Evolutionary conservation across 2,888 invertebrate species (phyloP).

Genomic region (Athrips mouffetella): DNA sequence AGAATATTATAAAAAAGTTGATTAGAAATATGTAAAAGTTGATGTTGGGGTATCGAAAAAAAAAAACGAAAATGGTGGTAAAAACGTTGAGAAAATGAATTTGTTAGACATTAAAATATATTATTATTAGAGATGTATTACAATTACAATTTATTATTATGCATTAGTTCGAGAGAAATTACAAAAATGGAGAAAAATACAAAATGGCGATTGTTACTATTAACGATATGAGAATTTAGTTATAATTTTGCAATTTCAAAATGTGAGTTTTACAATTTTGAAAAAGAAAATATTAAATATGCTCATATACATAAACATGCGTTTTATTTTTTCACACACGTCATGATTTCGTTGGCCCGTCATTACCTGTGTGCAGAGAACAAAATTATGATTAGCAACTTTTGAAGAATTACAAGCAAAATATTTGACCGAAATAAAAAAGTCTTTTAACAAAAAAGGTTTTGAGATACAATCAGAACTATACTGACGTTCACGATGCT

Average conservation of each 20-base stretch:
- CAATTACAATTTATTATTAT: conserved; percentile 73
- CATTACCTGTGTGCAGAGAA: too few relatives aligned
- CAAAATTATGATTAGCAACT: too few relatives aligned
- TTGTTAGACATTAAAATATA: conserved; percentile 78
- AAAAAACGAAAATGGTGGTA: conserved; percentile 61
- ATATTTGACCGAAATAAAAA: too few relatives aligned
- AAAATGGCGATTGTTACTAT: conserved; percentile 77
- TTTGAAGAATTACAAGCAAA: too few relatives aligned
- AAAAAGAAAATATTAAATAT: conserved; percentile 78
- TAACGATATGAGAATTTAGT: conserved; percentile 78
- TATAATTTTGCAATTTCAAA: conserved; percentile 79
- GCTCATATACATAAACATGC: conserved; percentile 65
- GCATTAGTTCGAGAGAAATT: conserved; percentile 65
- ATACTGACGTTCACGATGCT: too few relatives aligned
- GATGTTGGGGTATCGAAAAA: conserved; percentile 63
- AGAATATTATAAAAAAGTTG: conserved; percentile 68
- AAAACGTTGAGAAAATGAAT: conserved; percentile 73
- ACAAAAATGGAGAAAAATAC: conserved; percentile 61
- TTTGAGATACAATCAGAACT: too few relatives aligned
- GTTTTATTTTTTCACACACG: too few relatives aligned
- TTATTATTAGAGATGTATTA: conserved; percentile 77
- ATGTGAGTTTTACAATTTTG: conserved; percentile 79
- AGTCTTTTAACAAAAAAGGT: too few relatives aligned
- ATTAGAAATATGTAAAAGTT: conserved; percentile 68
- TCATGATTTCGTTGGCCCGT: too few relatives aligned